Evolutionary conservation across 2,888 invertebrate genomes (phyloP).

Genomic region (Timema podura): DNA sequence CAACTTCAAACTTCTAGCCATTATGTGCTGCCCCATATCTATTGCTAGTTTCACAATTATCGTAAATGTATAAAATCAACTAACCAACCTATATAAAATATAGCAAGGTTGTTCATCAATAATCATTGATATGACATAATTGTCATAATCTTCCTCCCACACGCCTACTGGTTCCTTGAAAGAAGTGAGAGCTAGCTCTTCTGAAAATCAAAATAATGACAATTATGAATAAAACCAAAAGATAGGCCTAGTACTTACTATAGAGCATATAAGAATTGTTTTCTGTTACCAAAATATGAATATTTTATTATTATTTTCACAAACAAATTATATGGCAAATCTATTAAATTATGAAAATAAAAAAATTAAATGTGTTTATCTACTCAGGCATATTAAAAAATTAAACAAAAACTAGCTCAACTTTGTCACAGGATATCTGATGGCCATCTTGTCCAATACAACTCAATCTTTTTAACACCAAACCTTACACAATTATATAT

Average conservation of each 20-base stretch:
- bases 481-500: too few species aligned
- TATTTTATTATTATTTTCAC: not conserved
- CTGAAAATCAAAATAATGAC: slow-evolving; percentile 49
- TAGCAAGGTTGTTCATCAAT: slow-evolving; percentile 85
- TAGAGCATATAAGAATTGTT: not conserved
- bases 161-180: slow-evolving; percentile 61
- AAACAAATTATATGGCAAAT: not conserved
- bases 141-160: slow-evolving; percentile 86
- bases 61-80: too few species aligned
- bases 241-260: not conserved
- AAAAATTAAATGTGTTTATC: too few species aligned
- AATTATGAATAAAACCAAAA: slow-evolving; percentile 21
- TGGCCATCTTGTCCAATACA: too few species aligned
- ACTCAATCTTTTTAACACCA: too few species aligned
- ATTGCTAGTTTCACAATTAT: too few species aligned
- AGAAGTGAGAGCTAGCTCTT: slow-evolving; percentile 66
- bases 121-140: slow-evolving; percentile 63
- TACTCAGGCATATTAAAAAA: too few species aligned
- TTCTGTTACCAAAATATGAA: not conserved
- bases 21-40: too few species aligned
- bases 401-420: too few species aligned
- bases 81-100: slow-evolving; percentile 69
- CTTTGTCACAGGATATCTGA: too few species aligned
- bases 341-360: not conserved
- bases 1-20: too few species aligned